Conservation (phyloP, 2,113 vertebrate species). For the Lanius collurio region DNA sequence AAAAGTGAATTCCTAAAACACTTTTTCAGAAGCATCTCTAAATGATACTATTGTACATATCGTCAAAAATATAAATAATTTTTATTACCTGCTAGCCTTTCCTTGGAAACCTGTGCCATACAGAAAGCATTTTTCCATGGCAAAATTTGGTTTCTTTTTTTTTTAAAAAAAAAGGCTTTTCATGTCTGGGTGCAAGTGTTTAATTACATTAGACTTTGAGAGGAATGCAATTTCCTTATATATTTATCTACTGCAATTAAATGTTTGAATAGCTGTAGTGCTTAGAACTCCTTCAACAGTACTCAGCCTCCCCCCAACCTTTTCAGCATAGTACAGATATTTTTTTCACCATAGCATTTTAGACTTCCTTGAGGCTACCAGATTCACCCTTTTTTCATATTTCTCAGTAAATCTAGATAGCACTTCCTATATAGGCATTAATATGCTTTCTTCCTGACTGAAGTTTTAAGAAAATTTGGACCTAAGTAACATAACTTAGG, state of each 20-base stretch:
- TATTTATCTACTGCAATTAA: not conserved
- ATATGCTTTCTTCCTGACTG: not conserved
- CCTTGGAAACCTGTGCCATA: not conserved
- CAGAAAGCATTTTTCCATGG: not conserved
- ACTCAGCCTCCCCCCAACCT: not conserved
- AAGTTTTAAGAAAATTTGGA: not conserved
- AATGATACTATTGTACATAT: not conserved
- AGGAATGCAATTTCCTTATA: not conserved
- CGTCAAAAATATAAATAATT: not conserved
- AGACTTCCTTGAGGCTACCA: not conserved
- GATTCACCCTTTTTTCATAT: not conserved
- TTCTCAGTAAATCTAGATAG: not conserved
- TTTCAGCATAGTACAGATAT: not conserved
- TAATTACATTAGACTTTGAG: not conserved
- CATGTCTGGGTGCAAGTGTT: not conserved
- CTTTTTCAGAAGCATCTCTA: not conserved
- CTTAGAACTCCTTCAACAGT: not conserved
- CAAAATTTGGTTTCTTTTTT: not conserved
- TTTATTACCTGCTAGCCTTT: not conserved
- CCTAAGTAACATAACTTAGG: not conserved
- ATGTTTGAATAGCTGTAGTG: not conserved
- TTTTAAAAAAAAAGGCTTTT: not conserved
- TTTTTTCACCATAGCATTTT: not conserved
- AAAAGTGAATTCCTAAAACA: not conserved
- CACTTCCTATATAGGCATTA: not conserved